Evolutionary conservation across 30 jellyfish, hydroid and myxozoan species (phyloP).

Genomic region (Hydractinia echinata): DNA sequence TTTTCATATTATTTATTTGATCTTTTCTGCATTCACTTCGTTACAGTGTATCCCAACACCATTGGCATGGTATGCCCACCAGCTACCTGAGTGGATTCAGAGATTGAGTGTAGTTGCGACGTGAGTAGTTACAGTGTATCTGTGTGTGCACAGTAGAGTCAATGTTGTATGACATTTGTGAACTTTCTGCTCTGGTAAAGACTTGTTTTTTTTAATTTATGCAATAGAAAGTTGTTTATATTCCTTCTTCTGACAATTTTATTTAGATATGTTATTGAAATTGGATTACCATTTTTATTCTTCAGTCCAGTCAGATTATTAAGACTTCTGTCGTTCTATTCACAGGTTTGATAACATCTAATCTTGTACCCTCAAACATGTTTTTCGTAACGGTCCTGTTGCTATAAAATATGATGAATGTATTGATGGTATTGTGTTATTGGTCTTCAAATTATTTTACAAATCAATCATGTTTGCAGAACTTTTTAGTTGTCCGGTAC

Average conservation of each 20-base stretch:
- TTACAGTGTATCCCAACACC: conserved; percentile 93
- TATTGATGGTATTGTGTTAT: too few species aligned
- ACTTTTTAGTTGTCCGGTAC: too few species aligned
- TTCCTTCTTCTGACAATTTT: not conserved
- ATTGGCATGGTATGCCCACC: conserved; percentile 98
- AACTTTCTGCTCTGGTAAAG: not conserved
- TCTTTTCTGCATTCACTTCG: not conserved
- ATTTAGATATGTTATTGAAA: conserved; percentile 82
- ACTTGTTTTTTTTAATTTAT: not conserved
- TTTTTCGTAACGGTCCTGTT: too few species aligned
- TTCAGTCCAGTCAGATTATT: conserved; percentile 69
- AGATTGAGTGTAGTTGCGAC: conserved; percentile 80
- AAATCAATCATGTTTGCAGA: too few species aligned
- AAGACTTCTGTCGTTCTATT: conserved; percentile 58
- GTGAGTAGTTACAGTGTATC: conserved; percentile 42
- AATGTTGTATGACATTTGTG: not conserved
- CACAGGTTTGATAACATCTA: conserved; percentile 56
- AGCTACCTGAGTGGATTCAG: conserved; percentile 93
- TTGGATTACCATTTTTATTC: conserved; percentile 79
- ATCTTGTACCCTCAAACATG: too few species aligned
- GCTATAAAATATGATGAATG: too few species aligned
- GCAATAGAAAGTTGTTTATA: not conserved
- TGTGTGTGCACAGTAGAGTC: not conserved
- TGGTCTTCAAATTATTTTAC: too few species aligned
- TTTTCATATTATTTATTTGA: too few species aligned